phyloP scores from a whole-genome alignment of 1,140 invertebrate genomes.

The Magallana angulata region DNA sequence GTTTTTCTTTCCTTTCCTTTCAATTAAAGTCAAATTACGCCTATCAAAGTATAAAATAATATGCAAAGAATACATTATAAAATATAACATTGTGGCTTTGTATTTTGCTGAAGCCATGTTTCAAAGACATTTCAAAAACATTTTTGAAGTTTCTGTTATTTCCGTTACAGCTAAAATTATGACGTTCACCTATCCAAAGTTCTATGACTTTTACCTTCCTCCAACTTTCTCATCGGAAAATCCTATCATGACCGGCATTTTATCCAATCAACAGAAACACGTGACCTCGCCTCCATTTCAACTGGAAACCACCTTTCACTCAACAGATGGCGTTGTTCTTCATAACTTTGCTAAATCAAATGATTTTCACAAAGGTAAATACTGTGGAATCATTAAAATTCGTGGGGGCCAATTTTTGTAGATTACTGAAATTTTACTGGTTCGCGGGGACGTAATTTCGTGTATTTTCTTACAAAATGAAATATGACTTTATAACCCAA shows the following conservation, averaged over 20 bases:
- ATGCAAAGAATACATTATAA: no score
- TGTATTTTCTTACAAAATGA: no score
- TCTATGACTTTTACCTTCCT: slow-evolving; percentile 84
- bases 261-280: slow-evolving; percentile 81
- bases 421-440: no score
- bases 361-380: slow-evolving; percentile 41
- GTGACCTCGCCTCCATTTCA: slow-evolving; percentile 84
- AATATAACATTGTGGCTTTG: no score
- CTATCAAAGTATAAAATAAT: no score
- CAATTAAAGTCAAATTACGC: no score
- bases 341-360: slow-evolving; percentile 89
- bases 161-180: slow-evolving; percentile 74
- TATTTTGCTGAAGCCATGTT: no score
- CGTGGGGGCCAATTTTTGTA: no score
- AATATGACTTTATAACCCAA: no score
- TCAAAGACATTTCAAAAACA: not conserved
- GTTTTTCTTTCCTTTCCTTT: no score
- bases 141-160: not conserved
- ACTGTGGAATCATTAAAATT: no score
- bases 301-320: slow-evolving; percentile 82
- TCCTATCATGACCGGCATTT: slow-evolving; percentile 83
- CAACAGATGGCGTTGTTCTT: slow-evolving; percentile 83
- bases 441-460: no score
- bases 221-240: slow-evolving; percentile 80
- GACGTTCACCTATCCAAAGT: slow-evolving; percentile 87